Conservation (phyloP, 2,888 invertebrate species). For the Leptinotarsa haldemani region DNA sequence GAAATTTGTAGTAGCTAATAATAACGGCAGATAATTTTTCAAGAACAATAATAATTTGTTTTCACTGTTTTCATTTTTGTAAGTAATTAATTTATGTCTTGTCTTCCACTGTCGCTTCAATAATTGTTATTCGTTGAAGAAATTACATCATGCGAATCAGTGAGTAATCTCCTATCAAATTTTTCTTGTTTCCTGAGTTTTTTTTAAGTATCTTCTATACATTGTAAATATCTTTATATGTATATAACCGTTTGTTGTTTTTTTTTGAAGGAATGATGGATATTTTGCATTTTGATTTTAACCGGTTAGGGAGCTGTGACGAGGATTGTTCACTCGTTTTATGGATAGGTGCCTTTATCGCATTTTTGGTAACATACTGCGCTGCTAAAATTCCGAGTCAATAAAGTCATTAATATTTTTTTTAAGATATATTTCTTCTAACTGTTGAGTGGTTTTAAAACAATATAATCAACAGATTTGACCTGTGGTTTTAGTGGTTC, state of each 20-base stretch:
- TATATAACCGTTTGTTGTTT: conserved; percentile 17
- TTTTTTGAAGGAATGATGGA: conserved; percentile 8
- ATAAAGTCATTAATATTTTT: too few relatives aligned
- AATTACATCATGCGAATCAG: background rate
- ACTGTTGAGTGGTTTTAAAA: too few relatives aligned
- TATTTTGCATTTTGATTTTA: conserved; percentile 9
- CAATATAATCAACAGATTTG: too few relatives aligned
- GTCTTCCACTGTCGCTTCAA: too few relatives aligned
- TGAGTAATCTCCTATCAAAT: background rate
- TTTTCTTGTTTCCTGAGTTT: background rate
- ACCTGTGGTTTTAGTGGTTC: background rate
- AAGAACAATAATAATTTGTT: too few relatives aligned
- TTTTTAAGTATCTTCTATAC: conserved; percentile 3
- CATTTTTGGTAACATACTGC: background rate
- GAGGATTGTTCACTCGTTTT: background rate
- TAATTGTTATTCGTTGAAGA: background rate
- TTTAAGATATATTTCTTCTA: too few relatives aligned
- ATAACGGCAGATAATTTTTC: too few relatives aligned
- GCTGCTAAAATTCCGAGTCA: background rate
- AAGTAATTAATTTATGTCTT: too few relatives aligned
- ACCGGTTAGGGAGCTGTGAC: conserved; percentile 2
- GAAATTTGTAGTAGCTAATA: too few relatives aligned
- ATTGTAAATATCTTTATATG: conserved; percentile 16
- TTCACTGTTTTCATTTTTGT: too few relatives aligned
- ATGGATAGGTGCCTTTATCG: conserved; percentile 9